Evolutionary conservation across 2,888 invertebrate genomes (phyloP).

Genomic region (Agriopis marginaria): DNA sequence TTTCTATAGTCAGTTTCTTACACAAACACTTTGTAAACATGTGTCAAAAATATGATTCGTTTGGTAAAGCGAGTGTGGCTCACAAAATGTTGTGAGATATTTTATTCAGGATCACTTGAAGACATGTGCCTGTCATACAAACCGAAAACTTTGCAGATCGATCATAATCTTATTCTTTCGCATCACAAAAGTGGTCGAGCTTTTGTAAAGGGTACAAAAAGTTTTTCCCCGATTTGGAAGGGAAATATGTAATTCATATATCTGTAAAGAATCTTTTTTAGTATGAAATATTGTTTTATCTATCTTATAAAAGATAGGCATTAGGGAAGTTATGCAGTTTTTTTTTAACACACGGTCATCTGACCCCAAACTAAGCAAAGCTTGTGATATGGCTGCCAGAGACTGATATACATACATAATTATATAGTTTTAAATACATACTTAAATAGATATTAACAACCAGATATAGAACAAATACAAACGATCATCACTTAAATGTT

Average conservation of each 20-base stretch:
- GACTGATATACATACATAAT: no score
- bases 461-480: no score
- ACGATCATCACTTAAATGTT: no score
- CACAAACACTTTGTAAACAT: neutral
- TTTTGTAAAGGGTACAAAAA: slow-evolving; percentile 31
- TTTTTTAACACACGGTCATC: no score
- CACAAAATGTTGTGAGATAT: slow-evolving; percentile 20
- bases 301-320: no score
- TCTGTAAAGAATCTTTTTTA: slow-evolving; percentile 19
- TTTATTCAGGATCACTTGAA: slow-evolving; percentile 23
- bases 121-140: slow-evolving; percentile 29
- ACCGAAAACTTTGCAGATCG: slow-evolving; percentile 31
- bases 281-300: slow-evolving; percentile 6
- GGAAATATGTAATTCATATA: slow-evolving; percentile 25
- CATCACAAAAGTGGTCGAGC: slow-evolving; percentile 26
- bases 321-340: no score
- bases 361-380: no score
- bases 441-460: no score
- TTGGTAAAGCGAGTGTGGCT: slow-evolving; percentile 5
- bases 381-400: no score
- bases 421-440: no score
- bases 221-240: slow-evolving; percentile 26
- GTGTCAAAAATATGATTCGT: neutral
- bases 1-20: neutral
- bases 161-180: slow-evolving; percentile 33